Evolutionary conservation across 1,140 invertebrate species (phyloP).

Genomic region (Heliconius congener): DNA sequence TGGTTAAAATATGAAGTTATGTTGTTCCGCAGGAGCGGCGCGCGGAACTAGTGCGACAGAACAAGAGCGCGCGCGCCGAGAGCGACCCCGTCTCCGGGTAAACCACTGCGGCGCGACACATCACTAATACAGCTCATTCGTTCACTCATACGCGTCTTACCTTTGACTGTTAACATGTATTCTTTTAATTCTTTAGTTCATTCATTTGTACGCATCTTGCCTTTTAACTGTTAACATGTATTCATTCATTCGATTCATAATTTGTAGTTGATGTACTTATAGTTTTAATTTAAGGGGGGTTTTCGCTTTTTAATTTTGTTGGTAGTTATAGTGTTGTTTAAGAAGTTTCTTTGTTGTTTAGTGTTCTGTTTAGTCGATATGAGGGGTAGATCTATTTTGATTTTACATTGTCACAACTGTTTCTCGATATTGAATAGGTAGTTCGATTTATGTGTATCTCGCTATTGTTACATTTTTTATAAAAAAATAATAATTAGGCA

Average conservation of each 20-base stretch:
- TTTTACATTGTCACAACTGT: not conserved
- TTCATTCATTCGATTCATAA: not conserved
- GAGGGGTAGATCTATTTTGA: not conserved
- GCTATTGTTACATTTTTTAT: constrained; percentile 2
- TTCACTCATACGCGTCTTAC: not conserved
- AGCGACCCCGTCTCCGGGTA: constrained; percentile 58
- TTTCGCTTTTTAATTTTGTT: constrained; percentile 4
- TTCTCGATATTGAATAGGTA: not conserved
- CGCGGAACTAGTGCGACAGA: constrained; percentile 92
- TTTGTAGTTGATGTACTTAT: constrained; percentile 1
- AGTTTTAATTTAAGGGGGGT: not conserved
- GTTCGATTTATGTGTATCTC: not conserved
- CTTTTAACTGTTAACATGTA: not conserved
- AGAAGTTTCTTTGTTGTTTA: not conserved
- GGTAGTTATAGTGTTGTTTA: not conserved
- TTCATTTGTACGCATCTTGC: not conserved
- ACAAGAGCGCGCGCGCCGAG: constrained; percentile 85
- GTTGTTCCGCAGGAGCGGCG: constrained; percentile 87
- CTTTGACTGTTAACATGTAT: not conserved
- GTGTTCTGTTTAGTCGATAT: not conserved
- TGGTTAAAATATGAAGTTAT: no score
- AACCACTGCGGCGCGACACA: no score
- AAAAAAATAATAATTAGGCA: not conserved
- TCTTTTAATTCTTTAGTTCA: not conserved
- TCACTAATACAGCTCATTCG: not conserved